A percentile compares a stretch with the other conserved stretches of the same genome.
Conservation (phyloP, 2,797 vertebrate species). For the Sciaenops ocellatus region DNA sequence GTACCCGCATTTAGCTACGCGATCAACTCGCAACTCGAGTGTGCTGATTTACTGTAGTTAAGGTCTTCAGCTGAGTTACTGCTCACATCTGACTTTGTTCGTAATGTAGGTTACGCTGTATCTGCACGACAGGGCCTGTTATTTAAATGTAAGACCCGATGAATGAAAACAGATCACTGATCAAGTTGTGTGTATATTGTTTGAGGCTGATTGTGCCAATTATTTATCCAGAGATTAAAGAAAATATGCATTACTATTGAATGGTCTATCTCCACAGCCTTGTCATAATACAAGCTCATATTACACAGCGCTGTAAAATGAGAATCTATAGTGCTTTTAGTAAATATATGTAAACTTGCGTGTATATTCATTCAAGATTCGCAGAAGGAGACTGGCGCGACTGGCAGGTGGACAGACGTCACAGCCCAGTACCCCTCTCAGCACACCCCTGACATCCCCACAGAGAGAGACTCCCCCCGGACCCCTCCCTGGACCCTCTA, state of each 20-base stretch:
- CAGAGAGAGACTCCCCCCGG: constrained; percentile 97
- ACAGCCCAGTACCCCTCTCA: constrained; percentile 94
- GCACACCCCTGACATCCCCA: constrained; percentile 96
- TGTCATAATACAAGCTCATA: not conserved
- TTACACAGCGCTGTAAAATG: not conserved
- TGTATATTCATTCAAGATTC: constrained; percentile 86
- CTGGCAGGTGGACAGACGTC: constrained; percentile 95
- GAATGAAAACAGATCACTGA: not conserved
- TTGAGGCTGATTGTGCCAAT: not conserved
- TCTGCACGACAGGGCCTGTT: not conserved
- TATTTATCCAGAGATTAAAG: not conserved
- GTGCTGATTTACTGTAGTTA: constrained; percentile 11
- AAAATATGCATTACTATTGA: not conserved
- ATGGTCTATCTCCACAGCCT: not conserved
- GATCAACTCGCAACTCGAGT: not conserved
- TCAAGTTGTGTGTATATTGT: not conserved
- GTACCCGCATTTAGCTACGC: not conserved
- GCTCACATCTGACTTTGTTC: constrained; percentile 10
- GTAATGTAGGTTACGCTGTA: not conserved
- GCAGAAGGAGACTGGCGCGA: constrained; percentile 94
- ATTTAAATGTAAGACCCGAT: not conserved
- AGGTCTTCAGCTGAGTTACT: constrained; percentile 1
- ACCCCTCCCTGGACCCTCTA: constrained; percentile 91
- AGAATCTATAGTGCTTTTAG: not conserved
- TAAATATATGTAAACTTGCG: not conserved